These are phyloP conservation scores for Phaenicophaeus curvirostris DNA, from an alignment of 2,797 vertebrate species.

Conservation along the genomic window DNA sequence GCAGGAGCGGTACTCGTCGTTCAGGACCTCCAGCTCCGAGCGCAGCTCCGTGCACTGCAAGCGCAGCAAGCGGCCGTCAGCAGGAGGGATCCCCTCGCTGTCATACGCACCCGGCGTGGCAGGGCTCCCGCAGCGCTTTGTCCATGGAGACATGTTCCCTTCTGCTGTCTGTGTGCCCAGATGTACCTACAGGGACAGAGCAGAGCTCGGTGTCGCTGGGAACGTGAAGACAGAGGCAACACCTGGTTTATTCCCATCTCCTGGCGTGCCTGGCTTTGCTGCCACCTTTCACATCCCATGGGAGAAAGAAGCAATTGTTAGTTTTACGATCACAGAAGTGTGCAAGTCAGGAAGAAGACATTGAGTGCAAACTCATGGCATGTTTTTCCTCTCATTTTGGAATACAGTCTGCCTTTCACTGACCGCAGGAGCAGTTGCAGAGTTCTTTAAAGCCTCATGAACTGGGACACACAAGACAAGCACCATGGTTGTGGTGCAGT, in stretches of 20 bases:
- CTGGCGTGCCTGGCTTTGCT: background rate
- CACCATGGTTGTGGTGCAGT: accelerated
- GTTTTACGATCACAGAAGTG: accelerated
- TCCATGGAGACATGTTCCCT: accelerated
- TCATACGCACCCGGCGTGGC: accelerated
- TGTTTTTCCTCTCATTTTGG: background rate
- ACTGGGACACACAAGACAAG: accelerated
- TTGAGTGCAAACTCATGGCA: background rate
- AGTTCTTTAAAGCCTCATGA: background rate
- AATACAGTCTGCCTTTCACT: background rate
- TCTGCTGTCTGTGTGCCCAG: accelerated
- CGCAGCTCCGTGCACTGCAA: constrained; percentile 85
- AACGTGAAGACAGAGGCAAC: accelerated
- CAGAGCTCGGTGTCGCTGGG: background rate
- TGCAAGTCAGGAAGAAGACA: background rate
- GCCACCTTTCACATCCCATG: background rate
- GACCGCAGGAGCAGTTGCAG: background rate
- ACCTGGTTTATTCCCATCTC: accelerated
- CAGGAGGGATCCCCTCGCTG: background rate
- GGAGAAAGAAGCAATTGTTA: background rate
- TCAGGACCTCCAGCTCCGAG: constrained; percentile 82
- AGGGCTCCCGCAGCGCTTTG: background rate
- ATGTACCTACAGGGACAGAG: background rate
- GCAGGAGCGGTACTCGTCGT: constrained; percentile 86
- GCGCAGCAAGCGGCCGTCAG: background rate